Base-by-base conservation (phyloP, 2,888 invertebrate species). In the Morpho deidamia region DNA sequence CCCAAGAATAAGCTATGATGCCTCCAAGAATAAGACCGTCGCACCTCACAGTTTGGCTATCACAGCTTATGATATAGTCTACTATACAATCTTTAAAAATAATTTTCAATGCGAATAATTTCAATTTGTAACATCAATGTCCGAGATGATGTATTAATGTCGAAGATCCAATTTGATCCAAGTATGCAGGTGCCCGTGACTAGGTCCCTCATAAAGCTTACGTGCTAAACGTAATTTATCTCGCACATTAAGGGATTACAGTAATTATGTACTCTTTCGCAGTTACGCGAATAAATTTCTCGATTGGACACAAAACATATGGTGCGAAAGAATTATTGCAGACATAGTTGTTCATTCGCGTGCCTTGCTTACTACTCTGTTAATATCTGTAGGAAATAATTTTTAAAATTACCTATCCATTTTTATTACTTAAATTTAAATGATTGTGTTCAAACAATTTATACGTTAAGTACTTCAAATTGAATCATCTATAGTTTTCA, bases 91-190 rank as follows among this genome's bases (percentile, higher is more conserved):
- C 23, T 23, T 23, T 5, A 23, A 23, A 5, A 23, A 23, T 23
- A 23, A 23, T 23, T 23, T 23, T 23, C 23, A 23, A 23, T 42
- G 32, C 48, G 11, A 49, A 54, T 12, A 51, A 47, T 47, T 56
- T 52, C 52, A 48, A 51, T 55, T 55, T 55, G 50, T 47, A 42
- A 51, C 35, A 34, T 38, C 49, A 53, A 58, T 55, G 51, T 37
- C 55, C 51, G 12, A 56, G 48, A 46, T 62, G 64, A 57, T 60
- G 60, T 63, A 64, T 66, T 67, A 65, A 68, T 63, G 61, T 76
- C 73, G 75, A 76, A 76, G 64, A 62, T 69, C 74, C 73, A 74
- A 76, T 76, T 75, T 68, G 66, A 70, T 72, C 69, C 60, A 71
- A 72, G 71, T 67, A 67, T 63, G 61, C 55, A 41, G 54, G 57